Evolutionary conservation across 1,140 invertebrate genomes (phyloP).

Genomic region (Nixonia krombeini): DNA sequence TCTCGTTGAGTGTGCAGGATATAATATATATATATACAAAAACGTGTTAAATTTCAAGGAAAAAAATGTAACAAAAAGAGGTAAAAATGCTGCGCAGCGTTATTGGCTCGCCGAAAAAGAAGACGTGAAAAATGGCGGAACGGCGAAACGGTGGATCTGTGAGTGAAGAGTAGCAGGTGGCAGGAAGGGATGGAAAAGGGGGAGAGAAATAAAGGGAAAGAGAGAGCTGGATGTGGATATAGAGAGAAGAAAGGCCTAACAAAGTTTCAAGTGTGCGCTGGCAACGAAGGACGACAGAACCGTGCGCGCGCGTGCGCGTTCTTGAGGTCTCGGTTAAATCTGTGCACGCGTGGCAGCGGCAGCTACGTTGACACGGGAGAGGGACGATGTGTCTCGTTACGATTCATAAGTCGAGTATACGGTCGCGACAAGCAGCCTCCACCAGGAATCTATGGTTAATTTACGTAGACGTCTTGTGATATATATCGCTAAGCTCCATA

Average conservation of each 20-base stretch:
- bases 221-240: conserved; percentile 19
- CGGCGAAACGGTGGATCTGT: too few relatives aligned
- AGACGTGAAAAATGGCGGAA: not conserved
- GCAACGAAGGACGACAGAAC: conserved; percentile 26
- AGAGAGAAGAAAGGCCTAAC: conserved; percentile 42
- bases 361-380: too few relatives aligned
- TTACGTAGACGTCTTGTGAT: conserved; percentile 38
- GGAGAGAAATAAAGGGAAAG: too few relatives aligned
- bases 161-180: too few relatives aligned
- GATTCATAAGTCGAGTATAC: not conserved
- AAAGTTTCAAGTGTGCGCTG: conserved; percentile 19
- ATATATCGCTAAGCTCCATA: not conserved
- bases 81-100: conserved; percentile 11
- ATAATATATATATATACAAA: conserved; percentile 13
- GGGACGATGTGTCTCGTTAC: conserved; percentile 7
- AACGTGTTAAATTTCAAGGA: not conserved
- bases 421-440: conserved; percentile 13
- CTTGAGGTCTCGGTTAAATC: too few relatives aligned
- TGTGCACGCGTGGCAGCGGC: too few relatives aligned
- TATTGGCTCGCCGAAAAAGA: conserved; percentile 8
- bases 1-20: conserved; percentile 36
- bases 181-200: too few relatives aligned
- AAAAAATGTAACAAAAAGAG: not conserved
- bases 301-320: too few relatives aligned
- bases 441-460: conserved; percentile 17